Conservation (phyloP, 2,113 vertebrate genomes). For the Pungitius pungitius region DNA sequence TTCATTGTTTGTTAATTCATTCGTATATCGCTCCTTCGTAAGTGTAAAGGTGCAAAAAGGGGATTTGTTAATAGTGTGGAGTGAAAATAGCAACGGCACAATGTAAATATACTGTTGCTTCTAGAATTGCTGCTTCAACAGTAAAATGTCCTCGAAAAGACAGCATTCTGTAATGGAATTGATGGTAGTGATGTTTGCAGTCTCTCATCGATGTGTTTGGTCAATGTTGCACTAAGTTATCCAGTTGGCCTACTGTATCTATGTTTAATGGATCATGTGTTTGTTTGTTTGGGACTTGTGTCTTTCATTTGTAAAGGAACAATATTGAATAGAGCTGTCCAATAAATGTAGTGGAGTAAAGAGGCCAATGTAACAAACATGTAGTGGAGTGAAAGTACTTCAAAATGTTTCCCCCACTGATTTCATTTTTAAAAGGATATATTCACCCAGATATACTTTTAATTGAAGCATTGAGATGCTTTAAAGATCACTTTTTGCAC, state of each 20-base stretch:
- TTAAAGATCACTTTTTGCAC: not conserved
- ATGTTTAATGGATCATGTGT: not conserved
- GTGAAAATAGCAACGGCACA: not conserved
- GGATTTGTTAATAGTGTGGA: not conserved
- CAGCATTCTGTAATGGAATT: not conserved
- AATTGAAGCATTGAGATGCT: not conserved
- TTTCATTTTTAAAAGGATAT: not conserved
- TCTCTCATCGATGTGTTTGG: not conserved
- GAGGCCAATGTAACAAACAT: not conserved
- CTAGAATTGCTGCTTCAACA: not conserved
- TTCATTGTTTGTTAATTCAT: not conserved
- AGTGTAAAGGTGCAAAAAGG: not conserved
- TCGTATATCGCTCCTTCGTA: not conserved
- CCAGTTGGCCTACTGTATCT: not conserved
- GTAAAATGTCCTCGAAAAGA: not conserved
- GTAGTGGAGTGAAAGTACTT: not conserved
- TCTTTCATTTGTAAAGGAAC: not conserved
- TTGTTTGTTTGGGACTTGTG: not conserved
- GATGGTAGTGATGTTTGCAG: not conserved
- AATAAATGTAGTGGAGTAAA: not conserved
- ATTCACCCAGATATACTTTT: not conserved
- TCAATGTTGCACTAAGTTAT: not conserved
- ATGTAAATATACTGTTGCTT: not conserved
- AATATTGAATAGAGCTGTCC: not conserved
- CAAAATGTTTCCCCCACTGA: not conserved